phyloP scores from a whole-genome alignment of 2,113 vertebrate species.

The Petrocephalus microphthalmus region DNA sequence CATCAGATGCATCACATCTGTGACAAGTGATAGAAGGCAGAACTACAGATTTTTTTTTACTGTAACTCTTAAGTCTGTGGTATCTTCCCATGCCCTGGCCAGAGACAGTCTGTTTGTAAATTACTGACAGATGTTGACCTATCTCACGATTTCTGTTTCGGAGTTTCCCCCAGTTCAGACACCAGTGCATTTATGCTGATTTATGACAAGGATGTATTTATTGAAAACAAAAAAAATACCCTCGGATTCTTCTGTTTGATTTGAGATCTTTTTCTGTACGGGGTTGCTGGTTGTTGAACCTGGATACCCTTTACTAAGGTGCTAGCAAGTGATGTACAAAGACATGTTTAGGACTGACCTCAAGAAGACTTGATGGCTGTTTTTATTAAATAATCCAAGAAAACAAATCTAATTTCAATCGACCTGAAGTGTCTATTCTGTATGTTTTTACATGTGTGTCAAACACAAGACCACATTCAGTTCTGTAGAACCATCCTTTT shows the following conservation, averaged over 20 bases:
- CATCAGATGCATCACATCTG: not conserved
- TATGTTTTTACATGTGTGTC: not conserved
- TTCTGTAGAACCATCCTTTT: not conserved
- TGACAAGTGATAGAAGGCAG: not conserved
- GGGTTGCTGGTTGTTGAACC: not conserved
- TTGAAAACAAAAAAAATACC: not conserved
- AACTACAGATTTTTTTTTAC: not conserved
- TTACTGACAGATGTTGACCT: not conserved
- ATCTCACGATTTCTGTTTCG: not conserved
- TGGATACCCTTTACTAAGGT: not conserved
- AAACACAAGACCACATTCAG: not conserved
- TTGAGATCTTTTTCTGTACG: not conserved
- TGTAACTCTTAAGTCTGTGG: not conserved
- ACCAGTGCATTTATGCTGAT: not conserved
- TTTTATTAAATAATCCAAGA: not conserved
- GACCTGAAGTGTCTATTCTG: not conserved
- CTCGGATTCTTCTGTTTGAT: not conserved
- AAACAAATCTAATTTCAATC: not conserved
- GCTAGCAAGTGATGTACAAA: not conserved
- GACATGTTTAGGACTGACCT: not conserved
- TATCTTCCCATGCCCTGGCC: not conserved
- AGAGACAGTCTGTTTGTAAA: not conserved
- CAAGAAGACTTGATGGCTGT: not conserved
- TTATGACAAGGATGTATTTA: slow-evolving; percentile 14
- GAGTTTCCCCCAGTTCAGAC: not conserved